A percentile compares a stretch with the other conserved stretches of the same genome.
These are phyloP conservation scores for Sarcophaga carnaria DNA, from an alignment of 2,888 invertebrate species.

Conservation along the genomic window DNA sequence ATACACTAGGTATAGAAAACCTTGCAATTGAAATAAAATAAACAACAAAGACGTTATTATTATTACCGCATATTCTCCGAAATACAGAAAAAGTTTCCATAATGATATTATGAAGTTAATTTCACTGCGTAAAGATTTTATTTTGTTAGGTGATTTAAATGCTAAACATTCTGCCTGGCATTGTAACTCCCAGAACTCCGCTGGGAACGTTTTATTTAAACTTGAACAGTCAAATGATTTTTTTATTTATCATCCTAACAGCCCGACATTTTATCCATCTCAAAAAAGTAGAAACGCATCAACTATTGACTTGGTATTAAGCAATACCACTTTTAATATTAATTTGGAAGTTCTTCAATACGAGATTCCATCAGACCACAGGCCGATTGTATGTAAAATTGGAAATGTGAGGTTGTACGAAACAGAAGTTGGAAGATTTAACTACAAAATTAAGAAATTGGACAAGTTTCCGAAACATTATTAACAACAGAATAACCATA, in stretches of 20 bases:
- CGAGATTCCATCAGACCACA: slow-evolving; percentile 17
- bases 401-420: not conserved
- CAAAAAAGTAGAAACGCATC: slow-evolving; percentile 28
- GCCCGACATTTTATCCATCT: slow-evolving; percentile 12
- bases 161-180: slow-evolving; percentile 25
- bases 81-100: slow-evolving; percentile 7
- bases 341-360: not conserved
- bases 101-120: slow-evolving; percentile 9
- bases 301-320: slow-evolving; percentile 16
- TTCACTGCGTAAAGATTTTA: slow-evolving; percentile 6
- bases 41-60: slow-evolving; percentile 27
- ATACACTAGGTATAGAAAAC: slow-evolving; percentile 24
- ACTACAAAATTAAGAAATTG: too few relatives aligned
- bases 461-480: too few relatives aligned
- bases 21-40: slow-evolving; percentile 23
- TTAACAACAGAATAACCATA: too few relatives aligned
- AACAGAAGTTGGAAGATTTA: too few relatives aligned
- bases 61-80: slow-evolving; percentile 40
- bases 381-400: not conserved
- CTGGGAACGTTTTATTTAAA: slow-evolving; percentile 4
- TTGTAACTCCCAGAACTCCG: not conserved
- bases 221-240: slow-evolving; percentile 28
- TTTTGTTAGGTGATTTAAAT: slow-evolving; percentile 18
- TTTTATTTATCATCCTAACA: slow-evolving; percentile 28
- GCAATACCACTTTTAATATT: not conserved